Conservation (phyloP, 2,888 invertebrate genomes). For the Saturnia pavonia region DNA sequence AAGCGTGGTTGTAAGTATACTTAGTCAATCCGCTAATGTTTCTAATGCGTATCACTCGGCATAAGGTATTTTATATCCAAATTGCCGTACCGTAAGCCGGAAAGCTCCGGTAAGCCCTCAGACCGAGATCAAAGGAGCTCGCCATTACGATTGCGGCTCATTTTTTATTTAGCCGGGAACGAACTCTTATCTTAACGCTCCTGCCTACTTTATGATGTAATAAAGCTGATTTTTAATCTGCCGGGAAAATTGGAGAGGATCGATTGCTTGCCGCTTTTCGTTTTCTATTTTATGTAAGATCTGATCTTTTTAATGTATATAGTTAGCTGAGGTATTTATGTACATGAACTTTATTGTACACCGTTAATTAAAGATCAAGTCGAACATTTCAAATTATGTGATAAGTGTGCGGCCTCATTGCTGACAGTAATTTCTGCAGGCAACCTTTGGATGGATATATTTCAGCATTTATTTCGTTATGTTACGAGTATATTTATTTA, state of each 20-base stretch:
- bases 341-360: no score
- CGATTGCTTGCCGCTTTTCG: not conserved
- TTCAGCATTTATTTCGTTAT: no score
- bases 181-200: slow-evolving; percentile 76
- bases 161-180: slow-evolving; percentile 76
- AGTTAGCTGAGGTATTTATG: not conserved
- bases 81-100: slow-evolving; percentile 69
- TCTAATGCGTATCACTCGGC: slow-evolving; percentile 70
- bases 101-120: slow-evolving; percentile 76
- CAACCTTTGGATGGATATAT: no score
- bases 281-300: not conserved
- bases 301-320: not conserved
- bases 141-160: slow-evolving; percentile 81
- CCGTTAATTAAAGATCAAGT: no score
- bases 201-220: slow-evolving; percentile 78
- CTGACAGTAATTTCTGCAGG: no score
- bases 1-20: slow-evolving; percentile 22
- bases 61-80: slow-evolving; percentile 77
- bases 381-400: no score
- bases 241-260: slow-evolving; percentile 58
- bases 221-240: slow-evolving; percentile 82
- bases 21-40: slow-evolving; percentile 74
- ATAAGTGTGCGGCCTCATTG: no score
- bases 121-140: slow-evolving; percentile 79
- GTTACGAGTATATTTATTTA: no score